phyloP scores from a whole-genome alignment of 2,888 invertebrate species.

The Laothoe populi region DNA sequence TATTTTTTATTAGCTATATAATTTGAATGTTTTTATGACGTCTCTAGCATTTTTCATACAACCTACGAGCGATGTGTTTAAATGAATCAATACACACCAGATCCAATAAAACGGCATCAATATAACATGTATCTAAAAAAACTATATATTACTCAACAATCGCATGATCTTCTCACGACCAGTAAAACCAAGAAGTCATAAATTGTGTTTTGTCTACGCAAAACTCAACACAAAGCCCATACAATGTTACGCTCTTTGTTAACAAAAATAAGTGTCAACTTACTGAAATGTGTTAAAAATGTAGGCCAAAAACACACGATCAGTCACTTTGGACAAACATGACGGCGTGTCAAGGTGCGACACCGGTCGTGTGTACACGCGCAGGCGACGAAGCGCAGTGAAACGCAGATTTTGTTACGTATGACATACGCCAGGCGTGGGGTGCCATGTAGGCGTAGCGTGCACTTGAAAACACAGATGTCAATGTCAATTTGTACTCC shows the following conservation, averaged over 20 bases:
- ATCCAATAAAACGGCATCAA: too few species aligned
- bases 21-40: too few species aligned
- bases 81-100: too few species aligned
- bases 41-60: too few species aligned
- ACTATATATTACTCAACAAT: background rate
- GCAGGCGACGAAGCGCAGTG: background rate
- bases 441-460: too few species aligned
- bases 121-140: too few species aligned
- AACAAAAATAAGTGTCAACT: constrained; percentile 30
- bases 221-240: constrained; percentile 1
- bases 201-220: constrained; percentile 4
- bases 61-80: too few species aligned
- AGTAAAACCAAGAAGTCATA: background rate
- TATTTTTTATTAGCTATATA: too few species aligned
- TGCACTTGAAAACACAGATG: too few species aligned
- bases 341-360: constrained; percentile 42
- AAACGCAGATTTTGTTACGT: background rate
- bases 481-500: too few species aligned
- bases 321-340: constrained; percentile 48
- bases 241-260: constrained; percentile 19
- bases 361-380: background rate
- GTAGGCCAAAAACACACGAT: constrained; percentile 39
- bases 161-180: background rate
- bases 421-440: too few species aligned
- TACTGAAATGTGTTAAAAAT: constrained; percentile 33